Base-by-base conservation (phyloP, 2,888 invertebrate species). In the Dugesia japonica region DNA sequence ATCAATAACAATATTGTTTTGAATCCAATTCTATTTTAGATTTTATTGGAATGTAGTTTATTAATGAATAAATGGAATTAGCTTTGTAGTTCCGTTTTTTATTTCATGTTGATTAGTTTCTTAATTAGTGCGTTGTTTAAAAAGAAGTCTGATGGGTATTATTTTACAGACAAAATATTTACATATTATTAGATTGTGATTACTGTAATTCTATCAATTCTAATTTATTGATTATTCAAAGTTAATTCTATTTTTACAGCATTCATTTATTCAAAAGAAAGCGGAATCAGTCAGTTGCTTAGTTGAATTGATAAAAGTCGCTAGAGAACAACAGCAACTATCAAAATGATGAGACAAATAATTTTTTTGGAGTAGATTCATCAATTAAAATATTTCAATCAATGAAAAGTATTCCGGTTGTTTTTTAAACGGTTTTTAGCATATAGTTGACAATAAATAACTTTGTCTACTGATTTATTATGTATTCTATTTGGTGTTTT, bases 221-320 rank as follows among this genome's bases (percentile, higher is more conserved):
- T n/a, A n/a, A n/a, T n/a, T n/a, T n/a, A n/a, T n/a, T n/a, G n/a
- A n/a, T n/a, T n/a, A n/a, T n/a, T n/a, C n/a, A n/a, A n/a, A n/a
- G n/a, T n/a, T n/a, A n/a, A n/a, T n/a, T n/a, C n/a, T n/a, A 20
- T 56, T 56, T 13, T 56, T 56, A 4, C n/a, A 56, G 56, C 56
- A 56, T 56, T n/a, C 56, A 56, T 56, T 56, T n/a, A 56, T 56
- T 20, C 56, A 56, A 56, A 56, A 56, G 56, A 56, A 56, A 56
- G 4, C 56, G 56, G 56, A 56, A 56, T 56, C 56, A 20, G 56
- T 56, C 20, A 56, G 20, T 56, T 56, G 56, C 17, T 56, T 56
- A 56, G 56, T 56, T 23, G 56, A 56, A 56, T 56, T 56, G 56
- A 56, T 56, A 4, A 56, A 56, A 56, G 56, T 56, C n/a, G 56